Conservation (phyloP, 1,140 invertebrate genomes). For the Steinernema khuongi region DNA sequence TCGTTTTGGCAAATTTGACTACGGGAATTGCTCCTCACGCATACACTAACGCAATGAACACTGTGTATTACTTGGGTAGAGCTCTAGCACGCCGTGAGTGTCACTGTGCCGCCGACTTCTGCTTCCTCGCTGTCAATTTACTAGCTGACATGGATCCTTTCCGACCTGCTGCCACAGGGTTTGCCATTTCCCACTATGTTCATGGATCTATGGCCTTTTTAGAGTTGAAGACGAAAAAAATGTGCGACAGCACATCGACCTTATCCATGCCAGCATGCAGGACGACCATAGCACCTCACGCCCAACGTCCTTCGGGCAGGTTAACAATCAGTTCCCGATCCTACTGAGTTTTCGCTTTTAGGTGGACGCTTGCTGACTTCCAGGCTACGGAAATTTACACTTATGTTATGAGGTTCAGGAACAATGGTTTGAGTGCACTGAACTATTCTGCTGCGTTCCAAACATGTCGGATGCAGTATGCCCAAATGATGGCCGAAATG, state of each 20-base stretch:
- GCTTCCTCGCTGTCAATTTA: background rate
- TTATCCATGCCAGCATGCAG: background rate
- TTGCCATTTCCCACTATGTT: background rate
- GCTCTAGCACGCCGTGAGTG: slow-evolving; percentile 34
- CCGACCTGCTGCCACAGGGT: background rate
- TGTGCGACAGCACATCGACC: background rate
- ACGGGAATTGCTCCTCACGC: too few relatives aligned
- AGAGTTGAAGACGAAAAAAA: background rate
- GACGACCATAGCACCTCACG: background rate
- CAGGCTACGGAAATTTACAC: background rate
- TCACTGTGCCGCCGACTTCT: background rate
- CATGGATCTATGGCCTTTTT: background rate
- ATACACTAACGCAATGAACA: slow-evolving; percentile 33
- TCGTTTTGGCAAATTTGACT: slow-evolving; percentile 45
- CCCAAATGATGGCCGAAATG: background rate
- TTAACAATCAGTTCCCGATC: background rate
- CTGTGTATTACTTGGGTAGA: slow-evolving; percentile 45
- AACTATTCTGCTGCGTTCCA: background rate
- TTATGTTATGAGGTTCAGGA: background rate
- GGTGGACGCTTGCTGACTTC: background rate
- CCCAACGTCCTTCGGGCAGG: background rate
- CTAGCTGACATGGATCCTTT: background rate
- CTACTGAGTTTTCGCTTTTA: background rate
- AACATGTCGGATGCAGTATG: background rate
- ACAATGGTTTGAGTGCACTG: background rate